Percentiles rank a stretch among this genome's conserved stretches.
These are phyloP conservation scores for Sinocyclocheilus maitianheensis DNA, from an alignment of 2,113 vertebrate species.

Conservation along the genomic window DNA sequence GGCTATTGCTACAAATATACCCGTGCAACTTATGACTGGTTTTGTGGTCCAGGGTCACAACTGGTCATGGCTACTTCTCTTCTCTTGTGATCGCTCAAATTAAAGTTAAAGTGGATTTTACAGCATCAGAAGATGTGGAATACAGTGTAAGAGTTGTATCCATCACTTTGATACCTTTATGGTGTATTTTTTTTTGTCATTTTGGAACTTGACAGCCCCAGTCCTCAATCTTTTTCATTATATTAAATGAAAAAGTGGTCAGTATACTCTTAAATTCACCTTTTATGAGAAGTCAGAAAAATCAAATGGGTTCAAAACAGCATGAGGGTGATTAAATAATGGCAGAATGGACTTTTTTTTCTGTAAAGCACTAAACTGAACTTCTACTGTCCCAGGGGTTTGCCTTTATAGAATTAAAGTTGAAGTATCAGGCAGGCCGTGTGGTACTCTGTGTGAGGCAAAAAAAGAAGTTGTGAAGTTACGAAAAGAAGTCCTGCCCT, in stretches of 20 bases:
- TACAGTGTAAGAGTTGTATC: not conserved
- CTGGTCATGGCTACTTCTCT: too few species aligned
- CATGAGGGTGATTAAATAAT: not conserved
- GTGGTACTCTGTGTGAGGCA: conserved; percentile 25
- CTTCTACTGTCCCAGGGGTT: not conserved
- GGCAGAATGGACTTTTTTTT: not conserved
- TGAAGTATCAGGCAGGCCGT: not conserved
- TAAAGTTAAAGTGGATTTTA: not conserved
- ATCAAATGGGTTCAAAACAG: not conserved
- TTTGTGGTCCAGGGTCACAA: too few species aligned
- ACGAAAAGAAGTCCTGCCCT: conserved; percentile 23
- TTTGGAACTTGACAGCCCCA: not conserved
- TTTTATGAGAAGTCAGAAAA: not conserved
- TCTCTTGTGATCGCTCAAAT: not conserved
- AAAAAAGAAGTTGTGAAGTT: conserved; percentile 44
- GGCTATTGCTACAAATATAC: too few species aligned
- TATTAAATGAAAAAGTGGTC: not conserved
- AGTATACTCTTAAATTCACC: not conserved
- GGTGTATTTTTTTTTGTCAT: not conserved
- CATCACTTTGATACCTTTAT: not conserved
- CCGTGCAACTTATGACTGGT: too few species aligned
- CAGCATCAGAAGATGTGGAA: not conserved
- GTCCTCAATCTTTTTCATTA: not conserved
- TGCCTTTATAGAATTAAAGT: not conserved
- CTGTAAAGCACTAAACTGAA: not conserved